Conservation (phyloP, 2,797 vertebrate genomes). For the Rhinophrynus dorsalis region DNA sequence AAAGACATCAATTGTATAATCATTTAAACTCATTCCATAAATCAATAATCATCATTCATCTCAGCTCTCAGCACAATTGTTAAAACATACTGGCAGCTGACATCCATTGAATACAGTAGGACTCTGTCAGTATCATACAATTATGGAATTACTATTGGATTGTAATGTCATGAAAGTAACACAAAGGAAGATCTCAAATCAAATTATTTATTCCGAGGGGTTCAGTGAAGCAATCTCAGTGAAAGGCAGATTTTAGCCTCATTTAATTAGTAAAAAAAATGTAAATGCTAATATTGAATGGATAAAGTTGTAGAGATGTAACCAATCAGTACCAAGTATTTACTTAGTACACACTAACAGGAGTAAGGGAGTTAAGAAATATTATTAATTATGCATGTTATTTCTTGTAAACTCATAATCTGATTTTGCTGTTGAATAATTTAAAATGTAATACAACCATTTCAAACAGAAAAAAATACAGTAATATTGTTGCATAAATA, state of each 20-base stretch:
- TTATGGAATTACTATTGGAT: slow-evolving; percentile 32
- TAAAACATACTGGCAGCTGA: slow-evolving; percentile 16
- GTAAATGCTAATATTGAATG: background rate
- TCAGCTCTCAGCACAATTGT: slow-evolving; percentile 5
- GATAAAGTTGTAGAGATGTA: background rate
- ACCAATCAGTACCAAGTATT: background rate
- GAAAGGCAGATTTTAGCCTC: background rate
- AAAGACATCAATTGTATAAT: slow-evolving; percentile 25
- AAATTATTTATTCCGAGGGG: slow-evolving; percentile 27
- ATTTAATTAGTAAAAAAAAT: background rate
- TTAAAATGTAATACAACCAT: slow-evolving; percentile 31
- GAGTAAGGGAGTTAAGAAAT: slow-evolving; percentile 3
- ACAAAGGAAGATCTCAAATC: slow-evolving; percentile 19
- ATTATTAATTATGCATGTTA: slow-evolving; percentile 28
- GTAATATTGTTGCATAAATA: slow-evolving; percentile 15
- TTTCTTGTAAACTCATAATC: slow-evolving; percentile 34
- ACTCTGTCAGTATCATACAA: background rate
- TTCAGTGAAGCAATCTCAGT: background rate
- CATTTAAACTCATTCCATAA: slow-evolving; percentile 29
- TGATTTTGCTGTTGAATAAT: slow-evolving; percentile 39
- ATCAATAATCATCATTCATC: slow-evolving; percentile 36
- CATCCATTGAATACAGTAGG: slow-evolving; percentile 4
- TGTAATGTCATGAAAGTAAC: slow-evolving; percentile 24
- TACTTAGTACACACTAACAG: background rate
- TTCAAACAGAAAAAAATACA: background rate